Evolutionary conservation across 2,797 vertebrate genomes (phyloP).

Genomic region (Takifugu rubripes): DNA sequence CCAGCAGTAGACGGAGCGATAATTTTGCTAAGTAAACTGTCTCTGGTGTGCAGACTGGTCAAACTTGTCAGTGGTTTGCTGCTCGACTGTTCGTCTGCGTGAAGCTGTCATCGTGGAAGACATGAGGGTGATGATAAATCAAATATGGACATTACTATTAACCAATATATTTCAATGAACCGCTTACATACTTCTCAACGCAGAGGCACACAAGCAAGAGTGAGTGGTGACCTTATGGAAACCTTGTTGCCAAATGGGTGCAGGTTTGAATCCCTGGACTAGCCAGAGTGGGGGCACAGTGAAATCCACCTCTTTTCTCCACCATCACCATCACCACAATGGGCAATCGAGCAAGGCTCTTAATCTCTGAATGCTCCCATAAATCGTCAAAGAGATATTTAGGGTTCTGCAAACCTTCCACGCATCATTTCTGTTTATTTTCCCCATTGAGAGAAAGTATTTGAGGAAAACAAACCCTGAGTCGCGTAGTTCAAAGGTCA

Average conservation of each 20-base stretch:
- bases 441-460: not conserved
- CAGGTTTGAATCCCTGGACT: too few relatives aligned
- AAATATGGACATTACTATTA: not conserved
- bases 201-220: too few relatives aligned
- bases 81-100: conserved; percentile 8
- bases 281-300: too few relatives aligned
- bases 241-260: too few relatives aligned
- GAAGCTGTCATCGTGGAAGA: conserved; percentile 36
- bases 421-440: not conserved
- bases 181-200: not conserved
- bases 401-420: too few relatives aligned
- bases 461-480: not conserved
- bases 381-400: too few relatives aligned
- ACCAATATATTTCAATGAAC: not conserved
- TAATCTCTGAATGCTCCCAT: too few relatives aligned
- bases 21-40: conserved; percentile 27
- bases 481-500: conserved; percentile 1
- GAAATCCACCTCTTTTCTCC: too few relatives aligned
- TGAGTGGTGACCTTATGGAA: too few relatives aligned
- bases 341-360: too few relatives aligned
- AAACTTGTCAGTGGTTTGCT: conserved; percentile 43
- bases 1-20: conserved; percentile 7
- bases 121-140: conserved; percentile 42
- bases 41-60: conserved; percentile 30
- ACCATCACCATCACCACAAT: too few relatives aligned